Evolutionary conservation across 2,113 vertebrate species (phyloP).

Genomic region (Coreoperca whiteheadi): DNA sequence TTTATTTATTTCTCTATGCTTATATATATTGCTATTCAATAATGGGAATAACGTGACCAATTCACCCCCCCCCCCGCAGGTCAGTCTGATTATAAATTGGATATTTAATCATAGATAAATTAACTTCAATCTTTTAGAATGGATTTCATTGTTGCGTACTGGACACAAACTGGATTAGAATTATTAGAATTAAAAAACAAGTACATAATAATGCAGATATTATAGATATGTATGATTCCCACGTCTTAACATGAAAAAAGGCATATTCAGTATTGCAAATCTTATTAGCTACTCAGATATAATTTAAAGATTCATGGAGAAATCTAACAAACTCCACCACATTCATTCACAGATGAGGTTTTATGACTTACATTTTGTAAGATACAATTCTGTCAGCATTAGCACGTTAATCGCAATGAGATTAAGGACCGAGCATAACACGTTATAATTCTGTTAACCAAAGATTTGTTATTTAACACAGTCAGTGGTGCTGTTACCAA

Average conservation of each 20-base stretch:
- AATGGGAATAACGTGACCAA: too few species aligned
- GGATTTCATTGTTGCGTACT: neutral
- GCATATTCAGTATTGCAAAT: neutral
- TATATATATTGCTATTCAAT: too few species aligned
- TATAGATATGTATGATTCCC: neutral
- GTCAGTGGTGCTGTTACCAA: too few species aligned
- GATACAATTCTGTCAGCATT: too few species aligned
- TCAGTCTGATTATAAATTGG: neutral
- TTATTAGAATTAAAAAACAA: neutral
- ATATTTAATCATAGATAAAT: neutral
- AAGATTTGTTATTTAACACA: too few species aligned
- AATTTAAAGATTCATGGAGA: neutral
- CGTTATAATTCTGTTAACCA: too few species aligned
- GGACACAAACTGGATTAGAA: too few species aligned
- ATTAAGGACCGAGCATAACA: too few species aligned
- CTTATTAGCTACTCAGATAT: neutral
- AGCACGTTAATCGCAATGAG: too few species aligned
- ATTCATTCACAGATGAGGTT: neutral
- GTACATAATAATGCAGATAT: neutral
- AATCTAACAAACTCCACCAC: too few species aligned
- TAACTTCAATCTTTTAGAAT: neutral
- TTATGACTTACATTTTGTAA: neutral
- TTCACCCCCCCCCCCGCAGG: too few species aligned
- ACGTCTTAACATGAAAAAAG: neutral
- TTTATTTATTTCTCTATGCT: too few species aligned